Base-by-base conservation (phyloP, 2,113 vertebrate genomes). In the Aldabrachelys gigantea region DNA sequence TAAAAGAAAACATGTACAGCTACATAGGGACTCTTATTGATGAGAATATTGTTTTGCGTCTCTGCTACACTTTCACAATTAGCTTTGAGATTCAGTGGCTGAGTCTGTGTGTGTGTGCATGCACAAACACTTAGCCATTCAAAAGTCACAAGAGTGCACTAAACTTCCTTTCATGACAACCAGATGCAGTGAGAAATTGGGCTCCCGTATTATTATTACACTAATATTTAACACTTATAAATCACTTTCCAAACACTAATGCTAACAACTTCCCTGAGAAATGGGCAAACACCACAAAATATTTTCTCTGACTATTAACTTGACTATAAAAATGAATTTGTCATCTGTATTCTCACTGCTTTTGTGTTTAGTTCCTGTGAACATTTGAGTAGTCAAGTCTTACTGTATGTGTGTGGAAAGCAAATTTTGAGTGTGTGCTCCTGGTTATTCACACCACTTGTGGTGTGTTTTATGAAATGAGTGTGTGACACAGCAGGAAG, bases 51-150 rank as follows among this genome's bases (percentile, higher is more conserved):
- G 52, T 24, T 69, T 62, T 82, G 47, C 94, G 85, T 50, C 65
- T 85, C 59, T 97, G 82, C 49, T 8, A n/a, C 8, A 25, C 52
- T 96, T 27, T 1, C 44, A 86, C 76, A 92, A 95, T 93, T 56
- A 91, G 50, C 89, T 93, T 85, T 85, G 80, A 87, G 76, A 52
- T 90, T 69, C 31, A 85, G 85, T 35, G 76, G 50, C 22, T 41
- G 52, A 84, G 82, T 80, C 91, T 49, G 84, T 69, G 52, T 92
- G 35, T 22, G 19, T 88, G 69, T 22, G 31, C 91, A 29, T 59
- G 41, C 2, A 1, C 83, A 83, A 83, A 19, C 50, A 57, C 22
- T 25, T 27, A 41, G 81, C 91, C 24, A 13, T 94, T 87, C 19
- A 52, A 78, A 94, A 49, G 87, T 86, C 93, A 93, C 87, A 53